Base-by-base conservation (phyloP, 1,140 invertebrate species). In the Neodiprion pinetum region DNA sequence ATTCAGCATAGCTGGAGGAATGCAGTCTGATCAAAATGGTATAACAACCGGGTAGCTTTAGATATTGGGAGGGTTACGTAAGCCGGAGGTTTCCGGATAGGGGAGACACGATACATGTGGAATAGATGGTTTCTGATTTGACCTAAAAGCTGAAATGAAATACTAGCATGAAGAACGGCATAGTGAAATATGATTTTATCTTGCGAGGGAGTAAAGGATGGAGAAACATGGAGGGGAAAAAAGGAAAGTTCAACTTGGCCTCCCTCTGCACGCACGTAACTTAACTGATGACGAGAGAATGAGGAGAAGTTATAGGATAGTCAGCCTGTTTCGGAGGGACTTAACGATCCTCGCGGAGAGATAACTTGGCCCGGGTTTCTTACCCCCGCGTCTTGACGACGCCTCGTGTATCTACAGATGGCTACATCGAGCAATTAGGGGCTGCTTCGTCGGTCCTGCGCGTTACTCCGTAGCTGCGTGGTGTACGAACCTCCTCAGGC, bases 361-460 rank as follows among this genome's bases (percentile, higher is more conserved):
- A 65, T 21, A 65, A 14, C 61, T 65, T 21, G 12, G 12, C 17
- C 61, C 12, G 61, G 61, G 17, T 12, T 69, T 69, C 40, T 47
- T 47, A 47, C 17, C 12, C 14, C 17, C 67, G 23, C 10, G 14
- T 47, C 40, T 23, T 47, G 67, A 40, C 28, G 40, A 47, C 11
- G 67, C 40, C 21, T 69, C 67, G 67, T 69, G 67, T 69, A 21
- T 12, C 4, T 69, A 69, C 67, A 69, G 67, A 69, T 69, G 67
- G 67, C 67, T 69, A 69, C 67, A 69, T 69, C 67, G 21, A 69
- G 67, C 67, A 69, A 69, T 69, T 69, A 69, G 67, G 17, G 67
- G 67, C 67, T 69, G 17, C 11, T 69, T 69, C 53, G 11, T 61
- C 53, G 53, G 53, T 61, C 53, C 53, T 61, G 53, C 53, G 53